Percentiles rank a stretch among this genome's conserved stretches.
Evolutionary conservation across 2,888 invertebrate genomes (phyloP).

Genomic region (Beris morrisii): DNA sequence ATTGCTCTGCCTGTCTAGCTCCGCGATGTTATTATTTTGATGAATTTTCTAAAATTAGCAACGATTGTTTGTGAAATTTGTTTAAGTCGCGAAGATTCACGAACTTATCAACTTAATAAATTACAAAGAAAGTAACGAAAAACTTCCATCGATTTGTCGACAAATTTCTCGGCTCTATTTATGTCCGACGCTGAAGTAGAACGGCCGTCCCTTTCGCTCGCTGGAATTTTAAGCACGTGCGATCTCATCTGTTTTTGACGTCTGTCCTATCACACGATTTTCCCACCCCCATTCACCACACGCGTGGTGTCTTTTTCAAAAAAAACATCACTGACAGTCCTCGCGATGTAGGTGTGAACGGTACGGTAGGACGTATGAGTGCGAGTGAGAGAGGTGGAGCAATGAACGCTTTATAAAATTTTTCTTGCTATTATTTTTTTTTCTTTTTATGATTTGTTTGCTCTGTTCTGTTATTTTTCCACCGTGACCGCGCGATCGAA

Average conservation of each 20-base stretch:
- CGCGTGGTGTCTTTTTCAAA: no score
- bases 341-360: no score
- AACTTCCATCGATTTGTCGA: constrained; percentile 13
- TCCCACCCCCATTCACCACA: neutral
- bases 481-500: no score
- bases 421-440: no score
- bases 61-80: no score
- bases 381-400: no score
- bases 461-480: no score
- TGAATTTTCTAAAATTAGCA: no score
- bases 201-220: neutral
- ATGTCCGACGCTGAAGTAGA: neutral
- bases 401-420: no score
- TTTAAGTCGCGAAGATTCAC: neutral
- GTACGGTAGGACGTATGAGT: no score
- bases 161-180: neutral
- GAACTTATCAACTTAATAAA: neutral
- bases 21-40: neutral
- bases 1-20: neutral
- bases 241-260: constrained; percentile 22
- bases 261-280: constrained; percentile 23
- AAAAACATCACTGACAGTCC: no score
- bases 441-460: no score
- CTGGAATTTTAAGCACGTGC: constrained; percentile 11
- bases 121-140: neutral